A percentile compares a stretch with the other conserved stretches of the same genome.
Evolutionary conservation across 2,797 vertebrate genomes (phyloP).

Genomic region (Typhlichthys subterraneus): DNA sequence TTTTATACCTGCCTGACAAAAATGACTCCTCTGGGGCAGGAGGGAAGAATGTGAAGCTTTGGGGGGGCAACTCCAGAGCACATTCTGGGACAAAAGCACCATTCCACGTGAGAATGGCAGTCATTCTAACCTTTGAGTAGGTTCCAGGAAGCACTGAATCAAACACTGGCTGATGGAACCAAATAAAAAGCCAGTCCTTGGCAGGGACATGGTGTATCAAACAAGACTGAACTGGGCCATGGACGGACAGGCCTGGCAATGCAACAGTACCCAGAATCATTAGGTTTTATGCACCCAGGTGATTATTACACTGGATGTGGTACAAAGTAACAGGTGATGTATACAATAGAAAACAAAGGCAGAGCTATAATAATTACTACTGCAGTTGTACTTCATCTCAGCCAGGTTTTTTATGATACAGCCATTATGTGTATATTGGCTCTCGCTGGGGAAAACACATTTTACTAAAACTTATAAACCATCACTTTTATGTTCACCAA

Average conservation of each 20-base stretch:
- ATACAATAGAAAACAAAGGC: constrained; percentile 23
- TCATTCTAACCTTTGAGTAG: constrained; percentile 68
- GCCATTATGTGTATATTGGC: constrained; percentile 62
- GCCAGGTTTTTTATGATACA: constrained; percentile 57
- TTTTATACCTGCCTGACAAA: constrained; percentile 58
- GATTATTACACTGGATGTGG: constrained; percentile 48
- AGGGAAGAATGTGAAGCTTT: constrained; percentile 58
- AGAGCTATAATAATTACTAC: constrained; percentile 25
- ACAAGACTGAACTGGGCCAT: constrained; percentile 60
- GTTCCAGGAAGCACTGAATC: constrained; percentile 71
- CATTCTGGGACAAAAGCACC: constrained; percentile 62
- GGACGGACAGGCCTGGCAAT: constrained; percentile 50
- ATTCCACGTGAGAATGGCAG: constrained; percentile 70
- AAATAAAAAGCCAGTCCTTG: constrained; percentile 68
- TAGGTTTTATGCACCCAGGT: constrained; percentile 42
- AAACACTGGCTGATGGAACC: constrained; percentile 70
- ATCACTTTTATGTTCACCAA: constrained; percentile 62
- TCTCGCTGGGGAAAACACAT: constrained; percentile 67
- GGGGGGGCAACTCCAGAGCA: constrained; percentile 61
- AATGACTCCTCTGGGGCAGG: constrained; percentile 40
- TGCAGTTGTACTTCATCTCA: constrained; percentile 16
- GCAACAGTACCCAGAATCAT: constrained; percentile 54
- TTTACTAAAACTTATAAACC: constrained; percentile 66
- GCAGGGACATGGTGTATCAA: constrained; percentile 57
- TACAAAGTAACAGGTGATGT: constrained; percentile 42